Base-by-base conservation (phyloP, 2,888 invertebrate genomes). In the Troides helena region DNA sequence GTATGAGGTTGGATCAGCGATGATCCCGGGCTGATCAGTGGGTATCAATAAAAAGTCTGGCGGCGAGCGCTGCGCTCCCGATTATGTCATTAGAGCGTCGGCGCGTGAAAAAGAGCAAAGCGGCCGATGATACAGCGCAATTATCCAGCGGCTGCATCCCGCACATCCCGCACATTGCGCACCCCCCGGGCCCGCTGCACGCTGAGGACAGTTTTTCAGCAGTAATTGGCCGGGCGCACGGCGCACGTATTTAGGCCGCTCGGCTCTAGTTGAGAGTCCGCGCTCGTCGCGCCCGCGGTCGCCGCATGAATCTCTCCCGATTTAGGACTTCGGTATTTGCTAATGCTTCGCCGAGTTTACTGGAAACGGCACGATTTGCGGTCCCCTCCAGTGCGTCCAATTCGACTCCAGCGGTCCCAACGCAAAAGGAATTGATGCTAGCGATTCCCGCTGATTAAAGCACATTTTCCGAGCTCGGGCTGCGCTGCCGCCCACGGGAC, bases 51-150 rank as follows among this genome's bases (percentile, higher is more conserved):
- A 30, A 30, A 30, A 30, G 30, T 30, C 30, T 8, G 1, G 39
- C 39, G 39, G 80, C 83, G 80, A 83, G 85, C 82, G 81, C 76
- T 77, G 70, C 65, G 69, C 64, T 77, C 80, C 79, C 89, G 92
- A 91, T 92, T 92, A 91, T 92, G 92, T 91, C 87, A 91, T 92
- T 92, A 92, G 76, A 64, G 72, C 75, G 75, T 74, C 72, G 77
- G 71, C 76, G 75, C 69, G 83, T 78, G 87, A 90, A 91, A 90
- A 90, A 81, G 81, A 84, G 69, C 87, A 87, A 89, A 87, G 87
- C 90, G 92, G 91, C 90, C 88, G 90, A 92, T 92, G 92, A 92
- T 92, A 92, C 90, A 84, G 82, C 77, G 85, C 86, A 90, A 92
- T 92, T 91, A 92, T 76, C 69, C 76, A 74, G 39, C 83, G 83